phyloP scores from a whole-genome alignment of 2,888 invertebrate species.

The Thelaira solivaga region DNA sequence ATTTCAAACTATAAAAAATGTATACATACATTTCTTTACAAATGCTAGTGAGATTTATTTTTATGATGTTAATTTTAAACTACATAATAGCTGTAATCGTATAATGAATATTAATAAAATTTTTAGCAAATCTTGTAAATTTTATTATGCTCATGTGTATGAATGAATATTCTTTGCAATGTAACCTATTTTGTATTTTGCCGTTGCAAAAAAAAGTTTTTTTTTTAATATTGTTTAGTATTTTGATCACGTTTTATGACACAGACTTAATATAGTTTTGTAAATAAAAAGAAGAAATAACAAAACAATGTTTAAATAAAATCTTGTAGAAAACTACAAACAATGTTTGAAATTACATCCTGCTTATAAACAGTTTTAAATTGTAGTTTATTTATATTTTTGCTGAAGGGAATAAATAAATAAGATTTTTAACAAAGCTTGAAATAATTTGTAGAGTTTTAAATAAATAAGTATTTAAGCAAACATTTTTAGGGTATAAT shows the following conservation, averaged over 20 bases:
- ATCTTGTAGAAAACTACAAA: conserved; percentile 1
- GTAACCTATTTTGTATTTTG: too few relatives aligned
- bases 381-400: not conserved
- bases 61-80: not conserved
- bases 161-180: too few relatives aligned
- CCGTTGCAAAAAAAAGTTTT: too few relatives aligned
- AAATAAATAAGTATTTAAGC: not conserved
- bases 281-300: not conserved
- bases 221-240: not conserved
- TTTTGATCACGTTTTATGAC: conserved; percentile 32
- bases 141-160: not conserved
- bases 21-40: too few relatives aligned
- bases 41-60: too few relatives aligned
- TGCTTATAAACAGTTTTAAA: conserved; percentile 24
- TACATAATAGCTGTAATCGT: not conserved
- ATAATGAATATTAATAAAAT: not conserved
- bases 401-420: not conserved
- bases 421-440: not conserved
- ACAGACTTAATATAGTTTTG: conserved; percentile 32
- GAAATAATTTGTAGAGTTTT: not conserved
- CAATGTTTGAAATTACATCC: conserved; percentile 33
- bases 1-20: too few relatives aligned
- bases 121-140: not conserved
- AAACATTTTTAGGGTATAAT: too few relatives aligned
- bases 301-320: not conserved